Conservation (phyloP, 2,797 vertebrate genomes). For the Lagorchestes hirsutus region DNA sequence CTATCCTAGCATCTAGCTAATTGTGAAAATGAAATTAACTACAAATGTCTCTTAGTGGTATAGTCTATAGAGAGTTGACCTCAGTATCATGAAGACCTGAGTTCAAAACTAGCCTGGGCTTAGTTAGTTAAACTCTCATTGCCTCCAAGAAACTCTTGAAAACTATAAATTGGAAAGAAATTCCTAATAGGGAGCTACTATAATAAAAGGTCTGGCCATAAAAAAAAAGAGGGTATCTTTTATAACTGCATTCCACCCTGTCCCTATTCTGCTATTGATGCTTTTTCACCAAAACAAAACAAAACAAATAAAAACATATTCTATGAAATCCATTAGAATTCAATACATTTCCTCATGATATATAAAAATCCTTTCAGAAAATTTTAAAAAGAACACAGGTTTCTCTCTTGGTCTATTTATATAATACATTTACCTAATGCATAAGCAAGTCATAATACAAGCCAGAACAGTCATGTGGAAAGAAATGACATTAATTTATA, state of each 20-base stretch:
- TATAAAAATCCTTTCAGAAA: neutral
- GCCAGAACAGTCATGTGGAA: neutral
- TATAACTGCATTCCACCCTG: neutral
- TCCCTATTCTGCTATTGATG: neutral
- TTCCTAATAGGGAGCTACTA: neutral
- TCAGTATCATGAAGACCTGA: neutral
- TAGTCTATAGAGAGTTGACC: neutral
- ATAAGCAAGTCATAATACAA: slow-evolving; percentile 41
- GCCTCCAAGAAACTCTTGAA: neutral
- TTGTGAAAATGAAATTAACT: neutral
- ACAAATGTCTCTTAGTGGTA: neutral
- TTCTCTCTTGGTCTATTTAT: neutral
- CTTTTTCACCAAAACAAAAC: neutral
- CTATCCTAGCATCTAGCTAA: neutral
- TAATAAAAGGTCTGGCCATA: neutral
- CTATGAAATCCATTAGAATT: neutral
- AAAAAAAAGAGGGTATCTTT: neutral
- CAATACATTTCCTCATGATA: neutral
- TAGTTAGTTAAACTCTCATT: neutral
- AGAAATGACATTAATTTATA: slow-evolving; percentile 9
- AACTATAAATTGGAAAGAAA: neutral
- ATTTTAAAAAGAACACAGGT: slow-evolving; percentile 9
- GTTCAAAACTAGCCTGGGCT: neutral
- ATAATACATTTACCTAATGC: neutral
- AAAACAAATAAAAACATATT: neutral